Evolutionary conservation across 2,888 invertebrate genomes (phyloP).

Genomic region (Patella pellucida): DNA sequence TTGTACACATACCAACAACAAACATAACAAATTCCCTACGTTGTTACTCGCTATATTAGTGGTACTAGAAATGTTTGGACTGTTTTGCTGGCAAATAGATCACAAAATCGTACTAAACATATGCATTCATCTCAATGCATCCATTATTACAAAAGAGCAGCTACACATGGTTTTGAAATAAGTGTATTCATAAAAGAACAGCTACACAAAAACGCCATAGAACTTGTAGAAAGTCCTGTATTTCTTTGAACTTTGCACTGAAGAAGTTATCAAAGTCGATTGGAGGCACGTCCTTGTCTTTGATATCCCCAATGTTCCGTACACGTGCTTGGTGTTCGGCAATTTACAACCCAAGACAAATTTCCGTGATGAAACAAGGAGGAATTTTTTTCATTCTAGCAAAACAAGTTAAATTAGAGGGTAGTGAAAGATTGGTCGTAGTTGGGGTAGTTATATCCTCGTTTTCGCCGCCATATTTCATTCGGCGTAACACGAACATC

Average conservation of each 20-base stretch:
- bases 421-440: slow-evolving; percentile 9
- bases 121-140: not conserved
- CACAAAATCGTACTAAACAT: too few relatives aligned
- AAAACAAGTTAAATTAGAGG: slow-evolving; percentile 11
- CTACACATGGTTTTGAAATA: not conserved
- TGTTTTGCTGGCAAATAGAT: too few relatives aligned
- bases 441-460: slow-evolving; percentile 4
- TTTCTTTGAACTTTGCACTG: slow-evolving; percentile 5
- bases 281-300: slow-evolving; percentile 2
- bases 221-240: not conserved
- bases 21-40: not conserved
- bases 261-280: slow-evolving; percentile 9
- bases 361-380: slow-evolving; percentile 7
- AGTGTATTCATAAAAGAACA: not conserved
- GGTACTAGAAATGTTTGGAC: not conserved
- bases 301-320: not conserved
- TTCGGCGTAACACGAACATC: slow-evolving; percentile 9
- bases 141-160: slow-evolving; percentile 1
- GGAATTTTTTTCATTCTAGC: slow-evolving; percentile 8
- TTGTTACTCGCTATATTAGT: not conserved
- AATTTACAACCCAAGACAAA: slow-evolving; percentile 8
- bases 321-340: slow-evolving; percentile 4
- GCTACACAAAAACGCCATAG: not conserved
- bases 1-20: not conserved
- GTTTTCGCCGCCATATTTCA: slow-evolving; percentile 9